These are phyloP conservation scores for Rhagophthalmus giganteus DNA, from an alignment of 2,888 invertebrate species.

Conservation along the genomic window DNA sequence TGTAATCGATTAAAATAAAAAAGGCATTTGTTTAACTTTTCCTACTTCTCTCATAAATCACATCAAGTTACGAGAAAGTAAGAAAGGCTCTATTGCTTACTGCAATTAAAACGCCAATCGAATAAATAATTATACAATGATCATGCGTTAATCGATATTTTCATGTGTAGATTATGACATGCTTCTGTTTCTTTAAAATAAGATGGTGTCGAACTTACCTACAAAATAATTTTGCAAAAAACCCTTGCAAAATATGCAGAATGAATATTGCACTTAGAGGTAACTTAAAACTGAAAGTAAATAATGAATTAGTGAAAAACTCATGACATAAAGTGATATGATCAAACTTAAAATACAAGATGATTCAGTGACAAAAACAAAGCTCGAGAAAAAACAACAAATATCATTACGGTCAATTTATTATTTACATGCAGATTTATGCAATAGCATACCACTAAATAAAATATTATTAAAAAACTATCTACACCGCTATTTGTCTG, in stretches of 20 bases:
- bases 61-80: no score
- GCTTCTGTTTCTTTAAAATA: no score
- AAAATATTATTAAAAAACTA: not conserved
- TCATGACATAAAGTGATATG: not conserved
- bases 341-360: constrained; percentile 2
- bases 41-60: no score
- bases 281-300: constrained; percentile 58
- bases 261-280: constrained; percentile 53
- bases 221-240: constrained; percentile 32
- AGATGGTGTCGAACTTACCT: constrained; percentile 19
- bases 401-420: constrained; percentile 1
- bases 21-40: no score
- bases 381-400: constrained; percentile 5
- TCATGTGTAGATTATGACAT: no score
- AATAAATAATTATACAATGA: no score
- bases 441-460: not conserved
- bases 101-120: no score
- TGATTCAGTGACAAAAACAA: constrained; percentile 14
- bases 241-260: constrained; percentile 32
- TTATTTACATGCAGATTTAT: constrained; percentile 13
- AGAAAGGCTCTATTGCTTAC: no score
- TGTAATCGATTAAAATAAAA: no score
- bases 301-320: constrained; percentile 51
- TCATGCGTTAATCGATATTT: no score
- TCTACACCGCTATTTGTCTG: not conserved